Evolutionary conservation across 2,797 vertebrate genomes (phyloP).

Genomic region (Diplodus sargus): DNA sequence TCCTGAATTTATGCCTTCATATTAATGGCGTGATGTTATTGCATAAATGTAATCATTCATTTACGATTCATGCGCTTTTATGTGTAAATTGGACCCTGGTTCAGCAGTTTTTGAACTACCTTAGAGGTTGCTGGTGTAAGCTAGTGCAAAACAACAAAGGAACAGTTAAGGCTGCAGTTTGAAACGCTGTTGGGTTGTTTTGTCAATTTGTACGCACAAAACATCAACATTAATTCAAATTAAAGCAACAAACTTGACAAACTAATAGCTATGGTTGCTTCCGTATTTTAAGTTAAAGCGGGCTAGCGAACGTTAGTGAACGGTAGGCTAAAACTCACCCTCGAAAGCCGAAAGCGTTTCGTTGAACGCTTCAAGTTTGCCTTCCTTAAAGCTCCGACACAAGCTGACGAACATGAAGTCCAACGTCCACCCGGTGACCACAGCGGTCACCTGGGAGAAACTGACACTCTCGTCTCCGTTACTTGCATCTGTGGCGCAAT

Average conservation of each 20-base stretch:
- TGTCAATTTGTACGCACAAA: no score
- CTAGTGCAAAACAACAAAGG: no score
- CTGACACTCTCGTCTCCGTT: neutral
- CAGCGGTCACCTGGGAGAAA: conserved; percentile 43
- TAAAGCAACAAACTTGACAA: neutral
- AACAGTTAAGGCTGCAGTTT: no score
- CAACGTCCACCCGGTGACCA: conserved; percentile 76
- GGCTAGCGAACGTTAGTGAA: no score
- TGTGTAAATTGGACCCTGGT: neutral
- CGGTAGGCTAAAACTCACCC: conserved; percentile 66
- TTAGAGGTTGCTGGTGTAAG: no score
- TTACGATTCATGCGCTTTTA: neutral
- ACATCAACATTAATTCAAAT: neutral
- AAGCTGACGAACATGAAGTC: conserved; percentile 80
- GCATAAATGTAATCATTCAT: neutral
- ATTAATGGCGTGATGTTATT: neutral
- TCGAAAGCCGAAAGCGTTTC: conserved; percentile 61
- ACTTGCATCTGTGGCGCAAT: neutral
- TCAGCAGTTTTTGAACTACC: neutral
- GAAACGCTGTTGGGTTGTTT: neutral
- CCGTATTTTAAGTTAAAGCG: no score
- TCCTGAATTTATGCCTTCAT: neutral
- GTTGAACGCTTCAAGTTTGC: conserved; percentile 64
- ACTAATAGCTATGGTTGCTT: neutral
- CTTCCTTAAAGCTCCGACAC: conserved; percentile 77